These are phyloP conservation scores for Aphidius colemani DNA, from an alignment of 2,888 invertebrate species.

Conservation along the genomic window DNA sequence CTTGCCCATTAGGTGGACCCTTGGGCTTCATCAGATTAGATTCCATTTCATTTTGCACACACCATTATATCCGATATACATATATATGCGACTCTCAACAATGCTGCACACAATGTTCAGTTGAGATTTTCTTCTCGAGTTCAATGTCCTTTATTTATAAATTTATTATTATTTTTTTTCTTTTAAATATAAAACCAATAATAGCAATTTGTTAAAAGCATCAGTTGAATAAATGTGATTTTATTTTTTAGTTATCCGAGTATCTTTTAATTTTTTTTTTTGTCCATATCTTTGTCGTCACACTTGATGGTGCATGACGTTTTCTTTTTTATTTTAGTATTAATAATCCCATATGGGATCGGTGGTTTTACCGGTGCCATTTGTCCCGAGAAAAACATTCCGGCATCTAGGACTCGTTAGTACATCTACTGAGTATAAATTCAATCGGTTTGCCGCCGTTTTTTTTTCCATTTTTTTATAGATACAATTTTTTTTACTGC, in stretches of 20 bases:
- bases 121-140: not conserved
- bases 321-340: not conserved
- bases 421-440: slow-evolving; percentile 41
- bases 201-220: slow-evolving; percentile 18
- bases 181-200: not conserved
- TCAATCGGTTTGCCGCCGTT: slow-evolving; percentile 42
- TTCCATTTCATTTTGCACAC: slow-evolving; percentile 46
- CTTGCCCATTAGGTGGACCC: slow-evolving; percentile 60
- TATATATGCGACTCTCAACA: slow-evolving; percentile 18
- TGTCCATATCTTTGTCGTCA: not conserved
- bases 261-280: not conserved
- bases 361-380: slow-evolving; percentile 30
- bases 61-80: not conserved
- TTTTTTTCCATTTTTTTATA: not conserved
- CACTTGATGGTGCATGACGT: not conserved
- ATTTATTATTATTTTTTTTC: not conserved
- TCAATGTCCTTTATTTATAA: slow-evolving; percentile 12
- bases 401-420: slow-evolving; percentile 40
- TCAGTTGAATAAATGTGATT: slow-evolving; percentile 5
- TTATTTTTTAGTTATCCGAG: not conserved
- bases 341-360: slow-evolving; percentile 4
- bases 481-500: not conserved
- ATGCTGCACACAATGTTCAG: slow-evolving; percentile 1
- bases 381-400: slow-evolving; percentile 40
- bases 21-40: slow-evolving; percentile 58